These are phyloP conservation scores for Ophioderma brevispina DNA, from an alignment of 35 echinoderm and acorn worm genomes.

Conservation along the genomic window DNA sequence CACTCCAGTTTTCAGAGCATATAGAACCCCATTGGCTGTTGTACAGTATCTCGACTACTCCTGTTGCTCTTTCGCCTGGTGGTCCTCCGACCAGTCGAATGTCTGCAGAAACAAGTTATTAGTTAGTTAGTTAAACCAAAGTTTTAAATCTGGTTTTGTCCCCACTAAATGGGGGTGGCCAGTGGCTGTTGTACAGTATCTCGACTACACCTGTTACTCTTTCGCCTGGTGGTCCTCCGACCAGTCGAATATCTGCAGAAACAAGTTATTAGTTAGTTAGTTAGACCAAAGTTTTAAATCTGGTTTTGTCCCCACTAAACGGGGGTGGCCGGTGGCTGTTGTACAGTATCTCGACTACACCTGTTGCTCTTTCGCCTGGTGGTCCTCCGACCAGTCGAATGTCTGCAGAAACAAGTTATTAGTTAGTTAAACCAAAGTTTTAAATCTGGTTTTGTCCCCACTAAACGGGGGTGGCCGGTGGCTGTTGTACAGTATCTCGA, in stretches of 20 bases:
- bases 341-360: constrained; percentile 62
- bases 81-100: constrained; percentile 69
- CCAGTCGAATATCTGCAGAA: constrained; percentile 71
- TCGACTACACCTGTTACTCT: constrained; percentile 62
- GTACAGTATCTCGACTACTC: constrained; percentile 61
- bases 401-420: constrained; percentile 59
- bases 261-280: too few species aligned
- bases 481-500: too few species aligned
- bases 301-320: too few species aligned
- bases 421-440: too few species aligned
- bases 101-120: constrained; percentile 59
- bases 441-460: too few species aligned
- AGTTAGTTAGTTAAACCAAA: too few species aligned
- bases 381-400: constrained; percentile 69
- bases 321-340: constrained; percentile 71
- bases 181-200: constrained; percentile 51
- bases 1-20: constrained; percentile 71
- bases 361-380: constrained; percentile 10
- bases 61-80: constrained; percentile 10
- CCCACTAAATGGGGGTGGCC: too few species aligned
- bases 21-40: constrained; percentile 77
- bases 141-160: too few species aligned
- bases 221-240: constrained; percentile 26
- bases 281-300: too few species aligned
- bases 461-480: too few species aligned